Conservation (phyloP, 2,113 vertebrate genomes). For the Australoheros scitulus region DNA sequence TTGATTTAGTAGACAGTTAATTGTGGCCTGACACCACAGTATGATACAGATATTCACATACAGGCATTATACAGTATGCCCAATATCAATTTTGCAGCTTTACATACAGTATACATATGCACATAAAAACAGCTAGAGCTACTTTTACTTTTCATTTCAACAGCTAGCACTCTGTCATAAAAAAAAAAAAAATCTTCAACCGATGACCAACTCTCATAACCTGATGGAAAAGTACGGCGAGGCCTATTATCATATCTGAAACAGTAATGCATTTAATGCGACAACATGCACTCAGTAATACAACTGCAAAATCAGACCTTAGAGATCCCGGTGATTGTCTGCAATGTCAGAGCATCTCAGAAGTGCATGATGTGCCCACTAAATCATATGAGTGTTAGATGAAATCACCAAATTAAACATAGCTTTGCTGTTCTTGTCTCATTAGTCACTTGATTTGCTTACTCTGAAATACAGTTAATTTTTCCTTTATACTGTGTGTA, state of each 20-base stretch:
- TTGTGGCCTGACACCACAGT: neutral
- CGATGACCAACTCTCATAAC: neutral
- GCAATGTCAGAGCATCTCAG: neutral
- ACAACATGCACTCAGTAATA: neutral
- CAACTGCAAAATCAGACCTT: neutral
- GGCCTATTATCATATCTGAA: neutral
- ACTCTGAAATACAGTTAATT: neutral
- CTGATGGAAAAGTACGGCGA: neutral
- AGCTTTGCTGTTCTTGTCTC: neutral
- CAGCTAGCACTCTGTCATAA: neutral
- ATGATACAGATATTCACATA: slow-evolving; percentile 5
- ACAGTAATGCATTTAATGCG: neutral
- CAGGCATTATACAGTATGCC: neutral
- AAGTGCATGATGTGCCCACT: neutral
- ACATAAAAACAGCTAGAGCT: neutral
- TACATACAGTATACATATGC: neutral
- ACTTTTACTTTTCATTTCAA: neutral
- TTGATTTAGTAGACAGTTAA: slow-evolving; percentile 9
- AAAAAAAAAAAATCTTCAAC: neutral
- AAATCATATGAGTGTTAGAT: neutral
- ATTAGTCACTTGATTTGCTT: neutral
- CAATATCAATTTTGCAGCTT: neutral
- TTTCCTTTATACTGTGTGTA: neutral
- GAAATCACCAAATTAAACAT: neutral
- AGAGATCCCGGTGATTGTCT: neutral